These are phyloP conservation scores for Megalopta genalis DNA, from an alignment of 1,140 invertebrate species.

Conservation along the genomic window DNA sequence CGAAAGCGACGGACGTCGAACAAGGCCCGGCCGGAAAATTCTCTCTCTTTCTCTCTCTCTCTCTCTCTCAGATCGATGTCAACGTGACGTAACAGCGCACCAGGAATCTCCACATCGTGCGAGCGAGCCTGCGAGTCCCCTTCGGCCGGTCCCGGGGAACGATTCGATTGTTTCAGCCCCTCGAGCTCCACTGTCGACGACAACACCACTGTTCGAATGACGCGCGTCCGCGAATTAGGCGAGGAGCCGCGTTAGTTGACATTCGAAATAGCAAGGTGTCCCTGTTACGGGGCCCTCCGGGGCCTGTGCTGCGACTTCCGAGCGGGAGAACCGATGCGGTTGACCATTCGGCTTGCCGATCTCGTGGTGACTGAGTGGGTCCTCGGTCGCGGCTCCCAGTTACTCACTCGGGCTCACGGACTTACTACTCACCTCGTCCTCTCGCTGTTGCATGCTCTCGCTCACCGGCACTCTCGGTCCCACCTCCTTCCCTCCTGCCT, in stretches of 20 bases:
- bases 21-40: too few relatives aligned
- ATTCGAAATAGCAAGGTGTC: slow-evolving; percentile 42
- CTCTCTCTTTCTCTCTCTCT: too few relatives aligned
- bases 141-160: background rate
- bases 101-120: slow-evolving; percentile 59
- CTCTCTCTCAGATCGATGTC: slow-evolving; percentile 52
- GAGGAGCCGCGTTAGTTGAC: slow-evolving; percentile 39
- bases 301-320: slow-evolving; percentile 39
- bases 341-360: slow-evolving; percentile 79
- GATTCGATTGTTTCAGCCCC: background rate
- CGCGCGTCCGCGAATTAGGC: slow-evolving; percentile 2
- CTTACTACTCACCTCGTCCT: slow-evolving; percentile 73
- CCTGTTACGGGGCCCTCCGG: slow-evolving; percentile 27
- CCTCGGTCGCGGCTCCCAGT: slow-evolving; percentile 72
- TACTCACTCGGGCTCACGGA: slow-evolving; percentile 74
- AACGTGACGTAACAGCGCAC: slow-evolving; percentile 59
- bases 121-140: slow-evolving; percentile 8
- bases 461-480: slow-evolving; percentile 67
- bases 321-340: slow-evolving; percentile 63
- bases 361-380: slow-evolving; percentile 78
- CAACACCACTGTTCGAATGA: slow-evolving; percentile 17
- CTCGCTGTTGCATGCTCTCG: slow-evolving; percentile 53
- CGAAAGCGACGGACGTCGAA: background rate
- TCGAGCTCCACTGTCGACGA: slow-evolving; percentile 31
- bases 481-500: slow-evolving; percentile 63